Evolutionary conservation across 1,140 invertebrate species (phyloP), one percentile per base, ranked within the genome.

Genomic region (Drosophila rhopaloa): DNA sequence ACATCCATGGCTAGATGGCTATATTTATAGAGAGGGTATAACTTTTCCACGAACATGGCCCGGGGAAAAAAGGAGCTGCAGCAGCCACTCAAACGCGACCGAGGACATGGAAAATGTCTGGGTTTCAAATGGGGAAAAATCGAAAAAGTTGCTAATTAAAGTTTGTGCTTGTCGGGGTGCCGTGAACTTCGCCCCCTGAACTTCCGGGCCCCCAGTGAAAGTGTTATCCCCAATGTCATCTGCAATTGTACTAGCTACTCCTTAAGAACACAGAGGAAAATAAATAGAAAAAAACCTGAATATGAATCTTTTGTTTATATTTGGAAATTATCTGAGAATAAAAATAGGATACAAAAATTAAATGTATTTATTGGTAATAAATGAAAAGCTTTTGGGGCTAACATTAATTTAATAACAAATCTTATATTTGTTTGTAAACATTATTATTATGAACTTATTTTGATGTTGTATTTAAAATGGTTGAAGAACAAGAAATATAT

Each of bases 121-220:
- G 40, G 19, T 10, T 16, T 16, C 9, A 58, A 51, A 43, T 66
- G 62, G 29, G 43, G 47, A 48, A 73, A 51, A 55, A 73, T 41
- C 67, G 32, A 59, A 74, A 88, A 88, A 84, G 80, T 89, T 81
- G 81, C 85, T 90, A 89, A 89, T 89, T 89, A 89, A 89, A 90
- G 62, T 89, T 89, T 89, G 80, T 88, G 72, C 66, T 88, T 63
- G 65, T 56, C 29, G 60, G 27, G 37, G 61, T 24, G 27, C 63
- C 71, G 29, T 79, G 83, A 88, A 88, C 83, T 88, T 80, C 63
- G 76, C 16, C 76, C 62, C 68, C 5, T 19, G 43, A 48, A 57
- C 67, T 71, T 67, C 77, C 66, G 48, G 35, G 48, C 77, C 43
- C 53, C 68, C 76, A 63, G 77, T 77, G 77, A 89, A 81, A 89